These are phyloP conservation scores for Papilio xuthus DNA, from an alignment of 1,140 invertebrate species.

Conservation along the genomic window DNA sequence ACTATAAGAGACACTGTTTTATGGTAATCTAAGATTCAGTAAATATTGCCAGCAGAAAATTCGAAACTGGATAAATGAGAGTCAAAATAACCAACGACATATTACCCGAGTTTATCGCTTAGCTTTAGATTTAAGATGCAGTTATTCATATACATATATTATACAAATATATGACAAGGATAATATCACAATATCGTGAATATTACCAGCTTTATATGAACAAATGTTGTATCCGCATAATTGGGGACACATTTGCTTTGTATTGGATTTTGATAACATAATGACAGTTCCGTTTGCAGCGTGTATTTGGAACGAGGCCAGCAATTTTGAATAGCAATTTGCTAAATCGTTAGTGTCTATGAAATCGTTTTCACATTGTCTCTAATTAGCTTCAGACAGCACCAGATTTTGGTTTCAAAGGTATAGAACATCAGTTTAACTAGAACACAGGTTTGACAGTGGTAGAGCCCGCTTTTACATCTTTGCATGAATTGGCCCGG, in stretches of 20 bases:
- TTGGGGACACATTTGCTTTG: constrained; percentile 28
- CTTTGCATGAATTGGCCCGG: too few relatives aligned
- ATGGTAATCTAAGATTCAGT: too few relatives aligned
- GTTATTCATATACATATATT: too few relatives aligned
- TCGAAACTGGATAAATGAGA: too few relatives aligned
- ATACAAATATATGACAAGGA: neutral
- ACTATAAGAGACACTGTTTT: too few relatives aligned
- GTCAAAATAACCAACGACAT: too few relatives aligned
- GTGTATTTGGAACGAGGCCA: constrained; percentile 20
- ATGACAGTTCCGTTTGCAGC: constrained; percentile 29
- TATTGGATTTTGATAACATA: constrained; percentile 29
- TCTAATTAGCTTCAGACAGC: constrained; percentile 1
- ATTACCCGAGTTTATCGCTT: too few relatives aligned
- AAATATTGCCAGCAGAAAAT: too few relatives aligned
- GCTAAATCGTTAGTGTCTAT: constrained; percentile 13
- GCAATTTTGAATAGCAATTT: constrained; percentile 28
- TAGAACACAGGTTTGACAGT: too few relatives aligned
- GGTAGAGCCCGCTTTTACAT: too few relatives aligned
- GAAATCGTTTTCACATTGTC: neutral
- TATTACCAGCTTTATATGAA: neutral
- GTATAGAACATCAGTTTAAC: neutral
- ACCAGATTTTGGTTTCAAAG: neutral
- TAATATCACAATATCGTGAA: neutral
- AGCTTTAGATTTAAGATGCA: too few relatives aligned
- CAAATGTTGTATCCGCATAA: constrained; percentile 21